Base-by-base conservation (phyloP, 2,113 vertebrate genomes). In the Larimichthys polyactis region DNA sequence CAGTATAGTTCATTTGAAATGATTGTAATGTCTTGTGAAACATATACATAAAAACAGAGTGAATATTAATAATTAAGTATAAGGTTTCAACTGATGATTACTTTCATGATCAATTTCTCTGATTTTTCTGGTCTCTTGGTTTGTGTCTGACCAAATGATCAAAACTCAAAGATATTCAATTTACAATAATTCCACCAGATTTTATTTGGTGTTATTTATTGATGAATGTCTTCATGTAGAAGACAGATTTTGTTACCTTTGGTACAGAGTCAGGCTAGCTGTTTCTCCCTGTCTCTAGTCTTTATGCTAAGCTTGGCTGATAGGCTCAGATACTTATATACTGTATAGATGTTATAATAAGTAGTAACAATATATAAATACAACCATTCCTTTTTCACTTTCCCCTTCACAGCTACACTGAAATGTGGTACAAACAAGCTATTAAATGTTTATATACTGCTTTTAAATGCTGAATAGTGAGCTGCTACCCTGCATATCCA, bases 401-500 rank as follows among this genome's bases (percentile, higher is more conserved):
- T 63, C 17, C 5, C 10, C 19, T 63, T 40, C 11, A 60, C 22
- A 40, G 8, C 36, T 40, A 40, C 7, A 2, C 36, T 40, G 36
- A 40, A 40, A 40, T 40, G 36, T 8, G 36, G 36, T 44, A 15
- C 1, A 24, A 44, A 54, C 12, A 15, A n/a, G 11, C 43, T 46
- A 29, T 22, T 48, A 11, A 48, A 36, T 27, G 27, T 59, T 9
- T 24, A 4, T 16, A 11, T 8, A 16, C 46, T 27, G 12, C 63
- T 59, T 69, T 0, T 8, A 60, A 81, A 68, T 60, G 22, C 46
- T 32, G 58, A 29, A 16, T 40, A 36, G 27, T 43, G 22, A 46
- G 48, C 69, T 62, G 69, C 48, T 24, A n/a, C 11, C 48, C 48
- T 70, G 36, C 63, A 40, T 93, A 90, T 91, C 85, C 9, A 83